phyloP scores from a whole-genome alignment of 2,888 invertebrate species.

The Eupelmus urozonus region DNA sequence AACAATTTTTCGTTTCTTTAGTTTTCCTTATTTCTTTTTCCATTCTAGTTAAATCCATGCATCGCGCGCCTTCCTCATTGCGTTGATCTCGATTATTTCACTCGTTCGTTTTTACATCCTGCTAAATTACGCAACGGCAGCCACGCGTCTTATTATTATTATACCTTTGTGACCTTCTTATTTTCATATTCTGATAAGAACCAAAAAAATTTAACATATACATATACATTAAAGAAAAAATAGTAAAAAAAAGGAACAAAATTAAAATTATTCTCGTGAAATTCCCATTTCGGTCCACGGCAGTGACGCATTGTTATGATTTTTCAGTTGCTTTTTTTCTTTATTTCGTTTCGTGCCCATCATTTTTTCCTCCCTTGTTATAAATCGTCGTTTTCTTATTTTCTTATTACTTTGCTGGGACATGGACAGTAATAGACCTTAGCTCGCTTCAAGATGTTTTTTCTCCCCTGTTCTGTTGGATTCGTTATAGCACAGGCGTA shows the following conservation, averaged over 20 bases:
- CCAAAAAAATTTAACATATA: not conserved
- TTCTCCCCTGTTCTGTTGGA: not conserved
- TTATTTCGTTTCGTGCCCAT: not conserved
- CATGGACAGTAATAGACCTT: not conserved
- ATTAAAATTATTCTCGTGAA: slow-evolving; percentile 13
- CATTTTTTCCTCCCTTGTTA: not conserved
- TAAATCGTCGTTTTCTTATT: not conserved
- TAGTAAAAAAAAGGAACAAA: not conserved
- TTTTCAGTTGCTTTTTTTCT: slow-evolving; percentile 22
- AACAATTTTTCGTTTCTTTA: slow-evolving; percentile 64
- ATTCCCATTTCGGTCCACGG: slow-evolving; percentile 13
- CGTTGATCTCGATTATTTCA: not conserved
- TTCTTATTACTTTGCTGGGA: not conserved
- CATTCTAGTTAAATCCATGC: slow-evolving; percentile 49
- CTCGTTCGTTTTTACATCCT: slow-evolving; percentile 14
- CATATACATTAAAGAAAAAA: too few relatives aligned
- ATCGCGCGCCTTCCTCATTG: slow-evolving; percentile 31
- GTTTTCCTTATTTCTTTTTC: not conserved
- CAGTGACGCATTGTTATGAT: slow-evolving; percentile 45
- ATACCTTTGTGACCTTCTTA: slow-evolving; percentile 22
- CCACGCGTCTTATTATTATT: slow-evolving; percentile 11
- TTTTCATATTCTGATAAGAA: slow-evolving; percentile 6
- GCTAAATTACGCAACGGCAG: not conserved
- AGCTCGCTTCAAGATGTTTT: slow-evolving; percentile 23
- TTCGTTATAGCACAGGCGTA: slow-evolving; percentile 1